These are phyloP conservation scores for Champsocephalus esox DNA, from an alignment of 2,797 vertebrate species.

Conservation along the genomic window DNA sequence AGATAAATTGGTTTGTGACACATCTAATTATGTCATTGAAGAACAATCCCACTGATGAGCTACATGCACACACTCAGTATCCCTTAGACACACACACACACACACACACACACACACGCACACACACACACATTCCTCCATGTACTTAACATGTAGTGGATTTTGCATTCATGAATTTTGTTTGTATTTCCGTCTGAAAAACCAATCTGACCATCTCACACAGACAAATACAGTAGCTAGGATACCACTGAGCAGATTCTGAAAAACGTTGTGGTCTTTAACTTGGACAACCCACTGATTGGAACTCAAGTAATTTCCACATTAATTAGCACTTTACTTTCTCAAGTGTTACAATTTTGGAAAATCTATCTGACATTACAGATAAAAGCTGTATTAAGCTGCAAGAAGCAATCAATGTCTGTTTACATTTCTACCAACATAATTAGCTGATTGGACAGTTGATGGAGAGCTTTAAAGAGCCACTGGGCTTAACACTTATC, in stretches of 20 bases:
- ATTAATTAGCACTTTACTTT: not conserved
- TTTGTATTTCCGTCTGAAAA: not conserved
- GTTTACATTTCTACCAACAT: constrained; percentile 5
- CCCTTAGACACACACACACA: not conserved
- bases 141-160: not conserved
- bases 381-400: not conserved
- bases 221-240: not conserved
- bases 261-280: not conserved
- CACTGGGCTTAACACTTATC: constrained; percentile 19
- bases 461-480: constrained; percentile 26
- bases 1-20: constrained; percentile 59
- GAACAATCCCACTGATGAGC: constrained; percentile 35
- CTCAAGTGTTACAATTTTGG: not conserved
- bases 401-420: not conserved
- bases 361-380: not conserved
- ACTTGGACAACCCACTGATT: not conserved
- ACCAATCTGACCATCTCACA: not conserved
- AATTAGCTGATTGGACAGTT: constrained; percentile 31
- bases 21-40: constrained; percentile 46
- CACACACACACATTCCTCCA: not conserved
- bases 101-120: not conserved
- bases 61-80: not conserved
- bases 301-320: not conserved
- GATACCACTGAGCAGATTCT: not conserved
- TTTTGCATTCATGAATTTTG: not conserved